Base-by-base conservation (phyloP, 1,140 invertebrate species). In the Diorhabda sublineata region DNA sequence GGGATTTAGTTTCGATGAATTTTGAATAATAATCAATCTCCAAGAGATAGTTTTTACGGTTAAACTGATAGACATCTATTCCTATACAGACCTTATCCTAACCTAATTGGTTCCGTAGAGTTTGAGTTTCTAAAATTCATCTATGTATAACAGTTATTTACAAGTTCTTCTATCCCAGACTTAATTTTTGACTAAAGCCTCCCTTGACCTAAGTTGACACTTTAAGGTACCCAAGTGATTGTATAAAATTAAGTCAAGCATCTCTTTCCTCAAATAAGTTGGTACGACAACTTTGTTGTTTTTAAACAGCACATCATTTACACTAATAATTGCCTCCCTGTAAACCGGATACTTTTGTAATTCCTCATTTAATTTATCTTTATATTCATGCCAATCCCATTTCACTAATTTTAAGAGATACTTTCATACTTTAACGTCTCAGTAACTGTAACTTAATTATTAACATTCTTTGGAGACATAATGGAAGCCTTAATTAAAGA, bases 121-220 rank as follows among this genome's bases (percentile, higher is more conserved):
- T 59, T n/a, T 59, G 52, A 56, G 6, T 59, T 59, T 59, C 11
- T n/a, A 59, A 59, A 59, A 8, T 59, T 59, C 11, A 59, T 3
- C 4, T 11, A 59, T 41, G 58, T 59, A 8, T 41, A 5, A 41
- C 58, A 59, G 11, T 59, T 59, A 8, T 11, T 59, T 41, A 11
- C 41, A 11, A 41, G 58, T 5, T 59, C 58, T 41, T 59, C 41
- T 59, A 59, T 52, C 8, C 8, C 8, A 6, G 5, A 9, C 45
- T 9, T 9, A 52, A 26, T 26, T 52, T 6, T 6, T 6, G 45
- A 52, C 45, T 1, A 52, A 52, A 52, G 8, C 45, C 5, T 52
- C 5, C 8, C 45, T 52, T 6, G 45, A 0, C 45, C 5, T 52
- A 52, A 6, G 5, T 6, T 52, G 5, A 6, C 5, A 52, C 8